Evolutionary conservation across 2,888 invertebrate species (phyloP).

Genomic region (Himalopsyche anomala): DNA sequence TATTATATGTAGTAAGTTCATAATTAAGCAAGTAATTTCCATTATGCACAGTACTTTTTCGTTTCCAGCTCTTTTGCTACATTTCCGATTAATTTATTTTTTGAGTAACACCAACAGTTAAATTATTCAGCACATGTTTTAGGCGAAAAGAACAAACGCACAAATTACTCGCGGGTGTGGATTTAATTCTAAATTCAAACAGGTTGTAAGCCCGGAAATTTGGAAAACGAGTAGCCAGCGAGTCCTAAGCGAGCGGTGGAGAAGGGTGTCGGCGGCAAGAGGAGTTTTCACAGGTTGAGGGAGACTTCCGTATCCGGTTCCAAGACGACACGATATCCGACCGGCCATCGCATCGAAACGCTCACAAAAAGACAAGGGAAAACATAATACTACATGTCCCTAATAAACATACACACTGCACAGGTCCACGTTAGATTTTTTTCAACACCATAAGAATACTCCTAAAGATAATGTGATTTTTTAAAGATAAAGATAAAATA

Average conservation of each 20-base stretch:
- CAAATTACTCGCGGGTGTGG: neutral
- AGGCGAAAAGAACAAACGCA: neutral
- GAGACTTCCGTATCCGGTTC: slow-evolving; percentile 6
- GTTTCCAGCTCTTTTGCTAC: too few relatives aligned
- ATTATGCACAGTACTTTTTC: too few relatives aligned
- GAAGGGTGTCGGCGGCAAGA: neutral
- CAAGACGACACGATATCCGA: neutral
- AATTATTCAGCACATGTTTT: neutral
- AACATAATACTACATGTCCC: neutral
- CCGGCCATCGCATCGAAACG: neutral
- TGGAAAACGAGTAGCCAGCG: neutral
- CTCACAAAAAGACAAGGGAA: neutral
- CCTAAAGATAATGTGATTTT: too few relatives aligned
- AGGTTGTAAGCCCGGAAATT: slow-evolving; percentile 15
- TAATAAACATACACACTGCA: neutral
- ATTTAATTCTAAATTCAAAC: slow-evolving; percentile 17
- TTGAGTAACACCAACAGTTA: too few relatives aligned
- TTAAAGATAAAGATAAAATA: too few relatives aligned
- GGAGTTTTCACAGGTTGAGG: neutral
- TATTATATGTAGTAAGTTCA: too few relatives aligned
- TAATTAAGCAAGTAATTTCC: too few relatives aligned
- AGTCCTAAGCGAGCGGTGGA: neutral
- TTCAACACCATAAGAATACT: too few relatives aligned
- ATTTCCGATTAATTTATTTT: too few relatives aligned
- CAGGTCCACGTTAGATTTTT: too few relatives aligned